phyloP scores from a whole-genome alignment of 2,113 vertebrate genomes.

The Anthoscopus minutus region DNA sequence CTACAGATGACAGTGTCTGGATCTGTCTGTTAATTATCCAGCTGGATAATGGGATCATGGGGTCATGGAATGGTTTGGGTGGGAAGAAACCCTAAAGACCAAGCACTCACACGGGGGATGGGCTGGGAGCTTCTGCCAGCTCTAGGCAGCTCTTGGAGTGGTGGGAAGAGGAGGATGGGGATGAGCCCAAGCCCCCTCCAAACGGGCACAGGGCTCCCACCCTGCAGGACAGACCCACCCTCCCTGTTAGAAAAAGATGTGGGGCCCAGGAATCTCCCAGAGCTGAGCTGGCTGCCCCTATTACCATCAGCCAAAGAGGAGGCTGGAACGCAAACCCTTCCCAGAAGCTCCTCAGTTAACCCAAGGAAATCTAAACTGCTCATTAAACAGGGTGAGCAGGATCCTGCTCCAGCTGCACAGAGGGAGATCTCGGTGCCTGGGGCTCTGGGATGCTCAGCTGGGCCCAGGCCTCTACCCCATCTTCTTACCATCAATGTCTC shows the following conservation, averaged over 20 bases:
- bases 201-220: fast-evolving
- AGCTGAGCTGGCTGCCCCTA: neutral
- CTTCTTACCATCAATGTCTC: neutral
- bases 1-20: neutral
- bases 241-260: neutral
- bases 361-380: neutral
- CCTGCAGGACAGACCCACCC: fast-evolving
- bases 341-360: neutral
- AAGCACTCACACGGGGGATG: neutral
- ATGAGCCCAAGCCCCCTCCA: neutral
- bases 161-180: neutral
- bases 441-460: neutral
- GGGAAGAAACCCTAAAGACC: neutral
- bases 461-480: neutral
- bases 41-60: neutral
- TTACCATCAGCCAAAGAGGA: neutral
- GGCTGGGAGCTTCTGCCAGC: neutral
- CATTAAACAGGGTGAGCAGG: neutral
- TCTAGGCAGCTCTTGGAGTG: neutral
- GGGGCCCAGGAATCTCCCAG: neutral
- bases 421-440: fast-evolving
- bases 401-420: neutral
- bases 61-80: neutral
- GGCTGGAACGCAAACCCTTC: neutral
- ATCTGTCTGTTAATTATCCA: neutral